Evolutionary conservation across 2,113 vertebrate species (phyloP).

Genomic region (Eidolon helvum): DNA sequence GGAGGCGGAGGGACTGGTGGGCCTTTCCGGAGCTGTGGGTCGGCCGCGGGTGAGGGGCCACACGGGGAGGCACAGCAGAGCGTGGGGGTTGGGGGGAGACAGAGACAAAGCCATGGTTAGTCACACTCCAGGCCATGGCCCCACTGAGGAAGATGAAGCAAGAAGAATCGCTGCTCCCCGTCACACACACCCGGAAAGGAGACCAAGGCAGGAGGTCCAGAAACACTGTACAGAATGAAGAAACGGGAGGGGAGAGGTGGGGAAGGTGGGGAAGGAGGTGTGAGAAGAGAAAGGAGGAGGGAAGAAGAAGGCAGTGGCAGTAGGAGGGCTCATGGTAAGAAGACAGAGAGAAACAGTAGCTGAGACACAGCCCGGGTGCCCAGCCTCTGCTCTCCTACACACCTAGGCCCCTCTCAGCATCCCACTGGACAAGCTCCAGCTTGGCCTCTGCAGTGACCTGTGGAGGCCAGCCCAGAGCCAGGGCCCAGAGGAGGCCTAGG

Average conservation of each 20-base stretch:
- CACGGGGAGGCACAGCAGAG: neutral
- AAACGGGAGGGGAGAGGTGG: accelerated
- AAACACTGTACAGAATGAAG: neutral
- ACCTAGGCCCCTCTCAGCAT: neutral
- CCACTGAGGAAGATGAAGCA: accelerated
- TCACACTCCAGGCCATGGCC: conserved; percentile 38
- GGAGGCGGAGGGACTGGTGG: conserved; percentile 96
- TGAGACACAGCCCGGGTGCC: neutral
- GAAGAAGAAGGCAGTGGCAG: neutral
- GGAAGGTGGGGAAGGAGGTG: no score
- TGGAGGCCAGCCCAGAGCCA: neutral
- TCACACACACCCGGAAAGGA: neutral
- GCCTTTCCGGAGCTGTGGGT: conserved; percentile 93
- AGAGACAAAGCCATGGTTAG: conserved; percentile 85
- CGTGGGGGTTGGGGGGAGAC: conserved; percentile 70
- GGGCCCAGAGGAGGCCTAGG: neutral
- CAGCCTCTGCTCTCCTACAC: neutral
- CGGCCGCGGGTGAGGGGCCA: conserved; percentile 52
- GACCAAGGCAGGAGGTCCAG: neutral
- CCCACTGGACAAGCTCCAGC: neutral
- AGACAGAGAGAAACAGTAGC: neutral
- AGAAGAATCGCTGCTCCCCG: neutral
- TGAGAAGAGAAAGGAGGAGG: neutral
- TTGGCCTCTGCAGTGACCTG: neutral
- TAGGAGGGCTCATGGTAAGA: no score